Evolutionary conservation across 1,140 invertebrate genomes (phyloP).

Genomic region (Pseudomyrmex pallidus): DNA sequence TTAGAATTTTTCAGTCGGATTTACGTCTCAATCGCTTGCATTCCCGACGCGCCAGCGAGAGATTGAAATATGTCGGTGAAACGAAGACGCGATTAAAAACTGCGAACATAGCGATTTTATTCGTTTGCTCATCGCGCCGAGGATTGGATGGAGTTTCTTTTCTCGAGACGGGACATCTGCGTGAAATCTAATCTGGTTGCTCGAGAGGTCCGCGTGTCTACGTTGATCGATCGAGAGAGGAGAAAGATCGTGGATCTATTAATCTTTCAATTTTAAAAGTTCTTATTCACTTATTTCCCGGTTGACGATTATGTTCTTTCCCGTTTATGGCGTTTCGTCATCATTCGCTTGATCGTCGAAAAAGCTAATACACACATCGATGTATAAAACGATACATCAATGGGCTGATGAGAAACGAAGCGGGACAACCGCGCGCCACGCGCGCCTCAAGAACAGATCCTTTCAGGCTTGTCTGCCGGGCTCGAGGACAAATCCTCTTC

Average conservation of each 20-base stretch:
- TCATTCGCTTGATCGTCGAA: background rate
- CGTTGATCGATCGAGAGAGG: no score
- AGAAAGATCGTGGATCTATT: background rate
- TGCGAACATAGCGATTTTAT: background rate
- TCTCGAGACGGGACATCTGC: background rate
- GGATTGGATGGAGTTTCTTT: background rate
- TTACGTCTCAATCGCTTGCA: conserved; percentile 42
- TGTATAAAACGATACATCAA: background rate
- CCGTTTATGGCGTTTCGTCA: conserved; percentile 10
- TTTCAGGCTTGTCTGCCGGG: background rate
- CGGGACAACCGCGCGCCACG: background rate
- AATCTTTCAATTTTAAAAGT: conserved; percentile 31
- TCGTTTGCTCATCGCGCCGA: conserved; percentile 2
- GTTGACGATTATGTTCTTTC: background rate
- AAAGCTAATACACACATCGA: background rate
- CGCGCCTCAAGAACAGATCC: conserved; percentile 26
- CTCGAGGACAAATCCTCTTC: conserved; percentile 39
- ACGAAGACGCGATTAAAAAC: background rate
- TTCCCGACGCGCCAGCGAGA: conserved; percentile 8
- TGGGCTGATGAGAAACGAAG: conserved; percentile 4
- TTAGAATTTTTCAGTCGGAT: conserved; percentile 52
- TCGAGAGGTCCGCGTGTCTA: background rate
- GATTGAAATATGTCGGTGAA: conserved; percentile 12
- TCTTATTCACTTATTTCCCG: background rate
- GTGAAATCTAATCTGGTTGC: background rate